These are phyloP conservation scores for Phodopus roborovskii DNA, from an alignment of 2,113 vertebrate genomes.

Conservation along the genomic window DNA sequence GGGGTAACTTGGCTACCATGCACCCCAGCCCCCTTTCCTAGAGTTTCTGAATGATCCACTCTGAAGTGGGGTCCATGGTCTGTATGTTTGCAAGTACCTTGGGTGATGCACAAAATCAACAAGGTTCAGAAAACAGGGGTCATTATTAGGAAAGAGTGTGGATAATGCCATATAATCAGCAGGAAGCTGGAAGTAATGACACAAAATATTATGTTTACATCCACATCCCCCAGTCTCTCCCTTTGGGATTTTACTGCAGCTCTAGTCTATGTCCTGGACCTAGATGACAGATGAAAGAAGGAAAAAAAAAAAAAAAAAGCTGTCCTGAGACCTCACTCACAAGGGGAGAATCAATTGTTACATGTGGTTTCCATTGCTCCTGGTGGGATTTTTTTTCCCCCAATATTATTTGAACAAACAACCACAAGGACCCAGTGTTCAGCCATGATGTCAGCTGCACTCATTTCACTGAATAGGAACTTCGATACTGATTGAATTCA, in stretches of 20 bases:
- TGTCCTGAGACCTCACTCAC: background rate
- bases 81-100: background rate
- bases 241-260: background rate
- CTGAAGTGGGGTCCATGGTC: background rate
- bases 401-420: constrained; percentile 54
- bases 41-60: background rate
- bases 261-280: background rate
- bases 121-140: background rate
- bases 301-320: background rate
- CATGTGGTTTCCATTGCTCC: background rate
- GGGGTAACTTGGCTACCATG: background rate
- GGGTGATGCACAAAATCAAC: background rate
- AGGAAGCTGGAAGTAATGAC: background rate
- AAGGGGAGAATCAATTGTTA: background rate
- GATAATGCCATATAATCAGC: background rate
- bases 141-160: background rate
- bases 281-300: background rate
- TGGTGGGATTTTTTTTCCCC: background rate
- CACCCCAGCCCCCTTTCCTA: background rate
- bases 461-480: constrained; percentile 47
- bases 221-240: background rate
- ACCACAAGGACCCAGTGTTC: constrained; percentile 50
- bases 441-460: constrained; percentile 57
- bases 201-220: background rate
- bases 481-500: constrained; percentile 54